phyloP scores from a whole-genome alignment of 2,797 vertebrate genomes.

The Myripristis murdjan region DNA sequence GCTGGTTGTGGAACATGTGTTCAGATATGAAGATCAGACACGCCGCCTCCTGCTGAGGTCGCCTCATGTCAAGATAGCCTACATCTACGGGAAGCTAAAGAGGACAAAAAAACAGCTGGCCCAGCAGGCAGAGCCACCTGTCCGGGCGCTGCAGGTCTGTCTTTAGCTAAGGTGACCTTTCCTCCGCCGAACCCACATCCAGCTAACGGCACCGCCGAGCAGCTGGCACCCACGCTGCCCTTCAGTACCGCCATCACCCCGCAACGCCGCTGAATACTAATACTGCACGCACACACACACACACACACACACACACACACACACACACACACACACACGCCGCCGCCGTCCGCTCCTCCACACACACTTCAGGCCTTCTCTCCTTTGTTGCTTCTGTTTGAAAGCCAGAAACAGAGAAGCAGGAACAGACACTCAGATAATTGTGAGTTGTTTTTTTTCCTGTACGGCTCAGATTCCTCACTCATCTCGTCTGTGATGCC shows the following conservation, averaged over 20 bases:
- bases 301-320: too few species aligned
- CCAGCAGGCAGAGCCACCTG: slow-evolving; percentile 56
- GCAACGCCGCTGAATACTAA: not conserved
- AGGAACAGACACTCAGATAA: too few species aligned
- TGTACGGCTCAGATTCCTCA: too few species aligned
- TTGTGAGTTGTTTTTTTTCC: too few species aligned
- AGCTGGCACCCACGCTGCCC: slow-evolving; percentile 49
- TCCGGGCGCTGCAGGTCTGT: slow-evolving; percentile 24
- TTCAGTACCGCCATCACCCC: slow-evolving; percentile 19
- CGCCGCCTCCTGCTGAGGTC: slow-evolving; percentile 16
- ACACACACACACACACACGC: not conserved
- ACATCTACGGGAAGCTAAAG: slow-evolving; percentile 48
- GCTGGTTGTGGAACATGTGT: slow-evolving; percentile 47
- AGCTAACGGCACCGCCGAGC: slow-evolving; percentile 32
- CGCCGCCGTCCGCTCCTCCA: too few species aligned
- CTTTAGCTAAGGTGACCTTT: slow-evolving; percentile 34
- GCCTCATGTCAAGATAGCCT: slow-evolving; percentile 2
- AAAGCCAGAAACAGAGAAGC: too few species aligned
- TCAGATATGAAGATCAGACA: slow-evolving; percentile 12
- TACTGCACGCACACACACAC: too few species aligned
- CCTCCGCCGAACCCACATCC: slow-evolving; percentile 10
- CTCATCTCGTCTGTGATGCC: too few species aligned
- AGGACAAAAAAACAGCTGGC: slow-evolving; percentile 67
- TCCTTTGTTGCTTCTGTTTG: too few species aligned
- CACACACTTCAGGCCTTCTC: too few species aligned